Base-by-base conservation (phyloP, 2,888 invertebrate species). In the Pseudanteris insignis region DNA sequence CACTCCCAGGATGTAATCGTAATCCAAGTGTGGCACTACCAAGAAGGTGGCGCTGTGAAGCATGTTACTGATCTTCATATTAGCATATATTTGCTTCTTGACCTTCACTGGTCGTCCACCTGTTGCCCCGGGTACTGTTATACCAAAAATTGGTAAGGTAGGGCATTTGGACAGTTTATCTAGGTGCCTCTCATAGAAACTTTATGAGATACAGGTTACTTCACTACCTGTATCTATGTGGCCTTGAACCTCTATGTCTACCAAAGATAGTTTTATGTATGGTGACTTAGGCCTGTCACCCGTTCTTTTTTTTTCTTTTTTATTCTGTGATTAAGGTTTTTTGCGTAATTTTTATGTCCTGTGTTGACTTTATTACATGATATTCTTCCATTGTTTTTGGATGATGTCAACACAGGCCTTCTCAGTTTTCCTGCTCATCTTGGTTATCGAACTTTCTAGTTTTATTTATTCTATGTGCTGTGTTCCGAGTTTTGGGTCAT, bases 151-250 rank as follows among this genome's bases (percentile, higher is more conserved):
- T 1, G 26, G 28, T n/a, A 38, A n/a, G 1, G 4, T 26, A 1
- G 38, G 38, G 13, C 38, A 38, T 2, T 38, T 26, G 5, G 12
- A 2, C 2, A 38, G 13, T 11, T 6, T 26, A 2, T 12, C n/a
- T 1, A n/a, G 4, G 12, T 38, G 25, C n/a, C 26, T 3, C 2
- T 12, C 7, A 12, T 26, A 38, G 11, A 26, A 38, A 1, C 14
- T 9, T 4, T 26, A 13, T 3, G 38, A 25, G 1, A 38, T 8
- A 26, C 26, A 26, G 1, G 38, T 38, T 1, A 38, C 10, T 13
- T 38, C 38, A 14, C 38, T 38, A 5, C 38, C 38, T 1, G 38
- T 38, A 25, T 26, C 38, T 1, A 38, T 4, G 14, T 26, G 25
- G 5, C 26, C 38, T 10, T 18, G 7, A n/a, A 26, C 26, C 8